phyloP scores from a whole-genome alignment of 2,113 vertebrate species.

The Sebastes fasciatus region DNA sequence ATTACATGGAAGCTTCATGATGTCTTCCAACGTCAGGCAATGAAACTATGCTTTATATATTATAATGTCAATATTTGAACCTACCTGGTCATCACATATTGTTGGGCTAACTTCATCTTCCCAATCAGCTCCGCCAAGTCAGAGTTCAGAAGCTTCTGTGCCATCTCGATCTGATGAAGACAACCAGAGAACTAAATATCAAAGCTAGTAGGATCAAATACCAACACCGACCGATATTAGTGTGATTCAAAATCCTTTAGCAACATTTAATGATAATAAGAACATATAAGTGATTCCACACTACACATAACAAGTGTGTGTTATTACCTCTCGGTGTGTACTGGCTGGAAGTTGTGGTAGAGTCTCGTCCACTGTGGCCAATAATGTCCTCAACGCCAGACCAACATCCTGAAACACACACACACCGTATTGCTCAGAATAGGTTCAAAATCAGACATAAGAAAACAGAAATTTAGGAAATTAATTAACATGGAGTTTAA shows the following conservation, averaged over 20 bases:
- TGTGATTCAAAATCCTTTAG: background rate
- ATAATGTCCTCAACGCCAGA: constrained; percentile 92
- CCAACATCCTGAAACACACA: constrained; percentile 91
- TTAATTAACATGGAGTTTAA: background rate
- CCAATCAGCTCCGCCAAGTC: constrained; percentile 96
- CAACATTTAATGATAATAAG: background rate
- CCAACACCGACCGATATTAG: background rate
- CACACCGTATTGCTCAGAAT: background rate
- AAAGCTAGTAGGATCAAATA: background rate
- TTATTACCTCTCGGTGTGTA: constrained; percentile 95
- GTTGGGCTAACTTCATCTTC: constrained; percentile 99
- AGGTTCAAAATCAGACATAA: background rate
- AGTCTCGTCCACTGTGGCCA: constrained; percentile 97
- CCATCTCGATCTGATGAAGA: constrained; percentile 93
- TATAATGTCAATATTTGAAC: background rate
- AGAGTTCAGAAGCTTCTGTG: constrained; percentile 97
- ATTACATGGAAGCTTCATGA: background rate
- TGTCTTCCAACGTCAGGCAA: background rate
- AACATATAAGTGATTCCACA: background rate
- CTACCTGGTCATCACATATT: constrained; percentile 89
- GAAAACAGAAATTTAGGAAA: background rate
- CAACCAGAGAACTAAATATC: background rate
- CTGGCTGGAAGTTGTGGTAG: constrained; percentile 93
- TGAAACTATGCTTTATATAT: background rate
- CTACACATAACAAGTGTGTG: background rate